A percentile compares a stretch with the other conserved stretches of the same genome.
Conservation (phyloP, 2,797 vertebrate species). For the Gymnodraco acuticeps region DNA sequence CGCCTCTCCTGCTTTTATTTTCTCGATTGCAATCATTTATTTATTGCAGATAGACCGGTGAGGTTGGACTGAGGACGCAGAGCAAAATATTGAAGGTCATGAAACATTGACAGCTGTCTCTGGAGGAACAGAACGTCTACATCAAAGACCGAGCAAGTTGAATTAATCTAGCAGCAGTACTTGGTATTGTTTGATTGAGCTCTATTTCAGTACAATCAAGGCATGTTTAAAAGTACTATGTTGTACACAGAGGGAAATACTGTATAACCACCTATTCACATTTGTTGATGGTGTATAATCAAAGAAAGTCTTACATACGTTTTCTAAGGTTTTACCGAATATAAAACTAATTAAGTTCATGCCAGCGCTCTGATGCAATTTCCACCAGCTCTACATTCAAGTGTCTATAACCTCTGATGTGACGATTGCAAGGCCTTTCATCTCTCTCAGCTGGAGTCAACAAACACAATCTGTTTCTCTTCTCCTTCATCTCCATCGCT, state of each 20-base stretch:
- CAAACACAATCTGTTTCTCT: conserved; percentile 70
- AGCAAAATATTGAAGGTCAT: conserved; percentile 45
- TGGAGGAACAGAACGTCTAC: neutral
- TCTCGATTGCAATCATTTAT: conserved; percentile 44
- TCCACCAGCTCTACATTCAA: conserved; percentile 24
- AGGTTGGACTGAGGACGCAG: conserved; percentile 26
- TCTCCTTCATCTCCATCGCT: conserved; percentile 61
- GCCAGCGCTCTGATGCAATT: neutral
- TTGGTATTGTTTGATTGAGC: neutral
- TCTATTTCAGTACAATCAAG: conserved; percentile 15
- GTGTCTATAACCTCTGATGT: conserved; percentile 50
- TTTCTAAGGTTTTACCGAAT: neutral
- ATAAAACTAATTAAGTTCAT: conserved; percentile 8
- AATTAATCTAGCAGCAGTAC: conserved; percentile 3
- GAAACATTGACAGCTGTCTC: conserved; percentile 52
- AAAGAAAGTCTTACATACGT: neutral
- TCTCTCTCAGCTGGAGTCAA: conserved; percentile 71
- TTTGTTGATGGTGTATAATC: neutral
- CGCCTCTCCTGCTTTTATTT: conserved; percentile 33
- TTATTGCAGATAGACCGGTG: conserved; percentile 27
- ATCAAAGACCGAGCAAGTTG: conserved; percentile 8
- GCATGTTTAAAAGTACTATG: neutral
- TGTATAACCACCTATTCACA: too few relatives aligned
- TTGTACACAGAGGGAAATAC: neutral
- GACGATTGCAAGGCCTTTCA: conserved; percentile 55